Evolutionary conservation across 1,140 invertebrate species (phyloP).

Genomic region (Dinoponera quadriceps): DNA sequence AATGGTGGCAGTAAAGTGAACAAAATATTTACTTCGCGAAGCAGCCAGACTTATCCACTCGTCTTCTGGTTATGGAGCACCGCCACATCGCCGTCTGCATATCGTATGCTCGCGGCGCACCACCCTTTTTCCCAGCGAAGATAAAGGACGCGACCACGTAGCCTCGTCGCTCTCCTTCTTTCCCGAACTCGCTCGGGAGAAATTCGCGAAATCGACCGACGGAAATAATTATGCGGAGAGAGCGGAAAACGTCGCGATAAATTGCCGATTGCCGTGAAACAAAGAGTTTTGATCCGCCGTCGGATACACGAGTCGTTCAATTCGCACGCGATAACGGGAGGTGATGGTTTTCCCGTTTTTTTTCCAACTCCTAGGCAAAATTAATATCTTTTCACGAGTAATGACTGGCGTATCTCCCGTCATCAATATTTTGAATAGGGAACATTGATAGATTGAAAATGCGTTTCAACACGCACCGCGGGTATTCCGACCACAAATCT

Average conservation of each 20-base stretch:
- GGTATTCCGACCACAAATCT: conserved; percentile 48
- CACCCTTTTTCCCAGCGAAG: conserved; percentile 17
- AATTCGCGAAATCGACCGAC: conserved; percentile 1
- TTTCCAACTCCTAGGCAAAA: neutral
- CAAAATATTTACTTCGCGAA: conserved; percentile 77
- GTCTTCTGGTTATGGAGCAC: conserved; percentile 34
- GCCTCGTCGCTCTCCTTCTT: neutral
- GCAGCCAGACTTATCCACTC: conserved; percentile 64
- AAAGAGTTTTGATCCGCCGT: conserved; percentile 10
- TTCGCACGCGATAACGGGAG: neutral
- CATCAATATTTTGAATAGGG: no score
- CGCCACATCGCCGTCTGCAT: conserved; percentile 5
- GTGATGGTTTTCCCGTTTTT: conserved; percentile 1
- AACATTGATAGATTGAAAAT: neutral
- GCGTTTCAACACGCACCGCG: neutral
- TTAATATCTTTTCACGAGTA: conserved; percentile 28
- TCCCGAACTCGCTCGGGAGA: neutral
- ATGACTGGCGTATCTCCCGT: neutral
- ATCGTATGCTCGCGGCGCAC: conserved; percentile 7
- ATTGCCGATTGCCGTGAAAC: conserved; percentile 7
- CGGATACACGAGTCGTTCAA: neutral
- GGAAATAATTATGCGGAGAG: neutral
- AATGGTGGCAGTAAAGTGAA: conserved; percentile 68
- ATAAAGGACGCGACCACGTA: neutral
- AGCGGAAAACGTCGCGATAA: neutral